These are phyloP conservation scores for Varanus salvator DNA, from an alignment of 2,113 vertebrate species.

Conservation along the genomic window DNA sequence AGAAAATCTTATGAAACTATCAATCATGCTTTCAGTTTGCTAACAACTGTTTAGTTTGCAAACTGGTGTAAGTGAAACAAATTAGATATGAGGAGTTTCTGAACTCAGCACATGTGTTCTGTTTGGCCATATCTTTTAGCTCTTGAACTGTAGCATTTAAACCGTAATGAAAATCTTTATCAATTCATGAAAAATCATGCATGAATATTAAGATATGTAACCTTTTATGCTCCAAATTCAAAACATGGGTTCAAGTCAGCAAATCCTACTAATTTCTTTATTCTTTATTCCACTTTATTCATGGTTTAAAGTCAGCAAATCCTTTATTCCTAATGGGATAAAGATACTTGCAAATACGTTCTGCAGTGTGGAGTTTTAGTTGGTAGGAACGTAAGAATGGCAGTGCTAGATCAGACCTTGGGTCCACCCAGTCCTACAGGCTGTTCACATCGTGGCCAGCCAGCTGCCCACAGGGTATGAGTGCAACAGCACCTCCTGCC, in stretches of 20 bases:
- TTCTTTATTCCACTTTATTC: no score
- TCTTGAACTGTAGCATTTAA: background rate
- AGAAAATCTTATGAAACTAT: background rate
- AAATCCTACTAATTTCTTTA: constrained; percentile 3
- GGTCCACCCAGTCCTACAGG: no score
- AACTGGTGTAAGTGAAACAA: background rate
- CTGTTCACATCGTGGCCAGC: no score
- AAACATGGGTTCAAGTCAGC: background rate
- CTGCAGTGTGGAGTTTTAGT: background rate
- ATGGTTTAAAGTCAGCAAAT: background rate
- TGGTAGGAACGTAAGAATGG: no score
- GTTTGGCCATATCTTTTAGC: background rate
- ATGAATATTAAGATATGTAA: constrained; percentile 44
- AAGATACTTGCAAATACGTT: background rate
- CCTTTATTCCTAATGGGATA: constrained; percentile 4
- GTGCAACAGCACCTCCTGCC: no score
- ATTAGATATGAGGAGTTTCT: background rate
- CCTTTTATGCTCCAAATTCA: constrained; percentile 30
- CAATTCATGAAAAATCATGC: background rate
- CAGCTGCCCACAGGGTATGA: no score
- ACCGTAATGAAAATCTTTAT: constrained; percentile 35
- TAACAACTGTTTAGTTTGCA: background rate
- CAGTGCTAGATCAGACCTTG: no score
- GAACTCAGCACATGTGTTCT: background rate
- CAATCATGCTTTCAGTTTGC: background rate